Base-by-base conservation (phyloP, 2,888 invertebrate species). In the Drosophila flavopinicola region DNA sequence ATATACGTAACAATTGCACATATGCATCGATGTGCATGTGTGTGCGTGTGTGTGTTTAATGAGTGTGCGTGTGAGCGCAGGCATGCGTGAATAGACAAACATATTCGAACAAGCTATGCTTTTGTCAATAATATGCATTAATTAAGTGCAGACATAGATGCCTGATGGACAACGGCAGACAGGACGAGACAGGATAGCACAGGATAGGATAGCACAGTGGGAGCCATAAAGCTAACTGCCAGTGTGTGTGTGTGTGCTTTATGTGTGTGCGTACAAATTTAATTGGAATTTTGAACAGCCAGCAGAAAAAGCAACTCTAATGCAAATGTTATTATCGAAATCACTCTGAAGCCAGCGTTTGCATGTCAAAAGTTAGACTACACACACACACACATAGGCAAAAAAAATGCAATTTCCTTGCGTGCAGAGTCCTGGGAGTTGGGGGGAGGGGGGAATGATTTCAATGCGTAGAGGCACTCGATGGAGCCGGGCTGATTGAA, bases 61-160 rank as follows among this genome's bases (percentile, higher is more conserved):
- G 29, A 17, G 51, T 30, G 35, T 58, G 45, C 11, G 59, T 53
- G 60, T 29, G 61, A 38, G 58, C 57, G 52, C 73, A 63, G 49
- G 59, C 75, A 80, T 83, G 73, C 80, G 44, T 82, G 79, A 79
- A 79, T 78, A 78, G 72, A 59, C 70, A 73, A 73, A 74, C 74
- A 74, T 67, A 72, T 72, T 72, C 53, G 66, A 73, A 63, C 74
- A 49, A 56, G 44, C 66, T 65, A 70, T 66, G 80, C 78, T 77
- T 78, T 79, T 79, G 76, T 76, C 78, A 84, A 83, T 83, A 82
- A 84, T 85, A 70, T 76, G 78, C 74, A 79, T 82, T 84, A 84
- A 83, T 85, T 82, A 84, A 84, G 74, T 85, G 80, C 80, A 76
- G 80, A 74, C 78, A 69, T 65, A 53, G 57, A 66, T 63, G 61